A percentile compares a stretch with the other conserved stretches of the same genome.
These are phyloP conservation scores for Tylochromis polylepis DNA, from an alignment of 2,113 vertebrate genomes.

Conservation along the genomic window DNA sequence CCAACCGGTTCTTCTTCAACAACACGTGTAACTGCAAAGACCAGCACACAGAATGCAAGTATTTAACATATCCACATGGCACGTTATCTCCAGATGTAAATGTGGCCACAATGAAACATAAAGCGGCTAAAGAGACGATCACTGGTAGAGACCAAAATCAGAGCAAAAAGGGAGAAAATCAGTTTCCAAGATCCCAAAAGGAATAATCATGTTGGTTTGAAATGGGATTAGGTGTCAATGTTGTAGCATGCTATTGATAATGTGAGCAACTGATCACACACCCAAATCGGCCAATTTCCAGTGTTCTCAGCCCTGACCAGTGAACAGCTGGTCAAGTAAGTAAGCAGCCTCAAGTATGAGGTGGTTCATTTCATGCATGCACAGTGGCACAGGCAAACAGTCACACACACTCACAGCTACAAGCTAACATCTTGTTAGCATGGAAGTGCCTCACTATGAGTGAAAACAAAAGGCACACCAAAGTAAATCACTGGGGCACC, in stretches of 20 bases:
- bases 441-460: neutral
- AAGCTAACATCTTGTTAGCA: neutral
- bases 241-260: neutral
- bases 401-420: neutral
- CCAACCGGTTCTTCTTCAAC: neutral
- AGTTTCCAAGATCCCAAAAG: neutral
- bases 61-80: neutral
- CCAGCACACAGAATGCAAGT: neutral
- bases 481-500: neutral
- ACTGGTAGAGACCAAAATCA: neutral
- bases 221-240: neutral
- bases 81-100: neutral
- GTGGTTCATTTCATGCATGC: neutral
- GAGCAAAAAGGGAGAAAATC: neutral
- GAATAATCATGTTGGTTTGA: neutral
- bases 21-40: neutral
- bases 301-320: neutral
- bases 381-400: neutral
- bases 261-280: neutral
- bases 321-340: neutral
- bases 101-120: neutral
- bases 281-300: neutral
- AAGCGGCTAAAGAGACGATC: neutral
- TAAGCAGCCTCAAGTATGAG: neutral
- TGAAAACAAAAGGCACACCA: neutral